Base-by-base conservation (phyloP, 2,888 invertebrate species). In the Ectemnius cavifrons region DNA sequence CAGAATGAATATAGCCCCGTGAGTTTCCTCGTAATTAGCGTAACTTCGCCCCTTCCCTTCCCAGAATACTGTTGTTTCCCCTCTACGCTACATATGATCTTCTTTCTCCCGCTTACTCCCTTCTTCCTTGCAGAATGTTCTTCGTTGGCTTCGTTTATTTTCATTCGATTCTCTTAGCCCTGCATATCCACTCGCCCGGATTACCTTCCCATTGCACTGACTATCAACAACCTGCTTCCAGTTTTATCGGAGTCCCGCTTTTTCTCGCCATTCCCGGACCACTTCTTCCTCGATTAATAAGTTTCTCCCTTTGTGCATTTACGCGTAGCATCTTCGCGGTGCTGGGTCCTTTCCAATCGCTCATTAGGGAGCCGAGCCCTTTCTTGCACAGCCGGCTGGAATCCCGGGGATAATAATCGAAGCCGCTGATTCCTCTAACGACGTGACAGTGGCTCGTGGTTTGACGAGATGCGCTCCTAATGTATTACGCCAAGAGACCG, bases 21-120 rank as follows among this genome's bases (percentile, higher is more conserved):
- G 72, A 75, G 78, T 75, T 75, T 78, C 72, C 68, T 70, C 65
- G 72, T 78, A 78, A 79, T 78, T 79, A 79, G 78, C 79, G 67
- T 79, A 68, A 72, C 63, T 67, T 68, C 69, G 78, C 70, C 63
- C 64, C 78, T 52, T 56, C 72, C 63, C 45, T 71, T 68, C 70
- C 67, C 61, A 67, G 74, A 58, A n/a, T 64, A 57, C 64, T 45
- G 59, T 59, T 45, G 16, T 18, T 47, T 46, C 56, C 47, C 52
- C 28, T 63, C 49, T 13, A n/a, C 57, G 8, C 2, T 18, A 13
- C 11, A n/a, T n/a, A 20, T 11, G 49, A 60, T 52, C 67, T 8
- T 37, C 45, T 2, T 45, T 13, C 16, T 11, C 28, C 14, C 18
- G 16, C 52, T 14, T 14, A 5, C 13, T 20, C 45, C n/a, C 2